Conservation (phyloP, 1,140 invertebrate genomes). For the Saccostrea cuccullata region DNA sequence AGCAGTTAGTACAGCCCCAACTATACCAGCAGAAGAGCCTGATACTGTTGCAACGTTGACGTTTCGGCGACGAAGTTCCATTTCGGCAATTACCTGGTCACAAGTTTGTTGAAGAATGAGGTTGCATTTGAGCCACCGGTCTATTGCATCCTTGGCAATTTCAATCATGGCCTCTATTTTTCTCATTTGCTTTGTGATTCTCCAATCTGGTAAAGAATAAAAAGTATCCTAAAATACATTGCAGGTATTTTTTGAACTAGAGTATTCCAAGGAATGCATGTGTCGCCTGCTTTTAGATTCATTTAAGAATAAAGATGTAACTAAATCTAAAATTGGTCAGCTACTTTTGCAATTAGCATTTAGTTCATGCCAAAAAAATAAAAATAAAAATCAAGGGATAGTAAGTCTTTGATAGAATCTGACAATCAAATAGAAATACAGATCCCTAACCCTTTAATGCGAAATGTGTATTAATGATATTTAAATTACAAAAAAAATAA, state of each 20-base stretch:
- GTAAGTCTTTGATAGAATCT: too few species aligned
- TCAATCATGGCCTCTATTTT: conserved; percentile 32
- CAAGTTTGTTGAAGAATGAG: conserved; percentile 18
- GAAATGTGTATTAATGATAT: too few species aligned
- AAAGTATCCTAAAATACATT: background rate
- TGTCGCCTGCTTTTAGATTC: background rate
- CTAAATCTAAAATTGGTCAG: background rate
- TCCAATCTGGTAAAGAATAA: conserved; percentile 14
- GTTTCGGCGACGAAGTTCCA: conserved; percentile 36
- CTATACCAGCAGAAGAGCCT: conserved; percentile 24
- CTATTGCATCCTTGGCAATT: background rate
- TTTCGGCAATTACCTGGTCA: conserved; percentile 33
- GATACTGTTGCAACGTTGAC: conserved; percentile 48
- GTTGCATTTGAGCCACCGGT: conserved; percentile 39
- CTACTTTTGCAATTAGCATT: too few species aligned
- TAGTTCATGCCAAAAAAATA: too few species aligned
- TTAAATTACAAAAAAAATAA: too few species aligned
- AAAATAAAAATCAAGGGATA: too few species aligned
- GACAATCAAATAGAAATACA: too few species aligned
- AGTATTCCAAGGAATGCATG: background rate
- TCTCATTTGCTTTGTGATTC: background rate
- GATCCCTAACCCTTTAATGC: too few species aligned
- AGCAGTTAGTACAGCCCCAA: conserved; percentile 19
- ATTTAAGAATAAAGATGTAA: background rate
- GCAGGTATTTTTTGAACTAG: background rate